Evolutionary conservation across 2,113 vertebrate species (phyloP).

Genomic region (Hippoglossus stenolepis): DNA sequence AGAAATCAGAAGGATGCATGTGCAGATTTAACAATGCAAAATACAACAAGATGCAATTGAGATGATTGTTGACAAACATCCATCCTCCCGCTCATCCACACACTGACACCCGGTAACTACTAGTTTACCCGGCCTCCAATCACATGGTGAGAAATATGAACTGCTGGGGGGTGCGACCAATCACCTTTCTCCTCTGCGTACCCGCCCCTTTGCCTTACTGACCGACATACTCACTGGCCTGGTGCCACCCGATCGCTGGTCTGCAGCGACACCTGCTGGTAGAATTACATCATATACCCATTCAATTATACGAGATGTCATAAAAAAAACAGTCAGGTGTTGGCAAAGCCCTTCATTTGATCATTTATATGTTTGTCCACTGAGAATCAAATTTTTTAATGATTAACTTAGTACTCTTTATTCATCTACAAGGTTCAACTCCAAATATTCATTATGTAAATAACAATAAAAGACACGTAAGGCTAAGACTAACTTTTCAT

Average conservation of each 20-base stretch:
- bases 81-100: neutral
- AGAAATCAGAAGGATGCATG: neutral
- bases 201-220: slow-evolving; percentile 78
- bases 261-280: slow-evolving; percentile 63
- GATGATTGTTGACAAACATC: neutral
- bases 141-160: slow-evolving; percentile 54
- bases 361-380: no score
- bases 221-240: slow-evolving; percentile 57
- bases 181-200: slow-evolving; percentile 49
- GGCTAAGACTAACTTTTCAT: no score
- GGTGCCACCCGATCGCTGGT: neutral
- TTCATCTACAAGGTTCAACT: no score
- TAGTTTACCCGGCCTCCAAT: slow-evolving; percentile 62
- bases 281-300: neutral
- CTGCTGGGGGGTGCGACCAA: slow-evolving; percentile 82
- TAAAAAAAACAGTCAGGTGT: no score
- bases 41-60: neutral
- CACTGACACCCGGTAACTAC: slow-evolving; percentile 2
- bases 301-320: no score
- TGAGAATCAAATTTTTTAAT: no score
- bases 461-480: no score
- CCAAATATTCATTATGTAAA: no score
- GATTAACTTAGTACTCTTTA: no score
- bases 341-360: neutral
- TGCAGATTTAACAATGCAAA: neutral